Percentiles rank a stretch among this genome's conserved stretches.
These are phyloP conservation scores for Microctenopoma stevenorrisi DNA, from an alignment of 2,797 vertebrate genomes.

Conservation along the genomic window DNA sequence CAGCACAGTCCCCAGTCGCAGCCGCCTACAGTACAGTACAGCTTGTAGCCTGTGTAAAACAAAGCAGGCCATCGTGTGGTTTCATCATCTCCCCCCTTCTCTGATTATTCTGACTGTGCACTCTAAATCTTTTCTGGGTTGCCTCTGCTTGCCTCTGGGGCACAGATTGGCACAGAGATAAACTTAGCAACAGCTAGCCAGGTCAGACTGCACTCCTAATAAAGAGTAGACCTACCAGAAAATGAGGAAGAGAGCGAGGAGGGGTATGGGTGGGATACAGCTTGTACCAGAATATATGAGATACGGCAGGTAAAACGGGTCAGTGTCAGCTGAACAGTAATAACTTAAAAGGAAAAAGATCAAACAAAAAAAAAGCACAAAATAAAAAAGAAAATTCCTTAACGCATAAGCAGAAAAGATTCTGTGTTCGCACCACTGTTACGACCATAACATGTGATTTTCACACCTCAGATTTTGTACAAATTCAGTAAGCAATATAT, in stretches of 20 bases:
- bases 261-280: background rate
- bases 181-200: slow-evolving; percentile 73
- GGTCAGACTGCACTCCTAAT: slow-evolving; percentile 55
- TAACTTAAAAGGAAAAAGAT: background rate
- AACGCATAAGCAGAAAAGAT: no score
- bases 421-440: no score
- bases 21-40: slow-evolving; percentile 20
- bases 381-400: background rate
- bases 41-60: slow-evolving; percentile 32
- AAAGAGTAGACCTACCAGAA: slow-evolving; percentile 17
- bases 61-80: slow-evolving; percentile 50
- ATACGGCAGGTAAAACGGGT: slow-evolving; percentile 46
- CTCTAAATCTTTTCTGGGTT: slow-evolving; percentile 71
- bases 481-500: no score
- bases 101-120: slow-evolving; percentile 66
- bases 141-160: slow-evolving; percentile 66
- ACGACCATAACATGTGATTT: no score
- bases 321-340: background rate
- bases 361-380: background rate
- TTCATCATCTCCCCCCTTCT: slow-evolving; percentile 34
- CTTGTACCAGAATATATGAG: slow-evolving; percentile 4
- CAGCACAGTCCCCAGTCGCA: slow-evolving; percentile 15
- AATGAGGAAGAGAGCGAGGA: background rate
- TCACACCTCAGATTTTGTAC: no score
- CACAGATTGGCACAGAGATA: slow-evolving; percentile 72